Base-by-base conservation (phyloP, 2,797 vertebrate species). In the Brachyrhaphis roseni region DNA sequence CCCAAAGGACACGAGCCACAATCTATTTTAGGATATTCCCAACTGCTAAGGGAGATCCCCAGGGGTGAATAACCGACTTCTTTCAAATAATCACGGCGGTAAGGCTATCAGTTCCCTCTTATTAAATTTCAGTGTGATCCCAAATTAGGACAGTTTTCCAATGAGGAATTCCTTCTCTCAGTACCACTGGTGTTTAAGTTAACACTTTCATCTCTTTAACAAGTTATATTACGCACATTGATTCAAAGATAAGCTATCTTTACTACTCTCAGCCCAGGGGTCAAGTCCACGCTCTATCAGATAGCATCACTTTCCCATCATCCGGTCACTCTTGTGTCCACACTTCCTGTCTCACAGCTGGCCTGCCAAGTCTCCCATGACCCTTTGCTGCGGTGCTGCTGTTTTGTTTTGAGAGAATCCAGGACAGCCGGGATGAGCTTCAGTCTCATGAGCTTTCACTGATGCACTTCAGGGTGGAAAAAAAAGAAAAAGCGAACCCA, bases 321-420 rank as follows among this genome's bases (percentile, higher is more conserved):
- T 92, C 87, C 84, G 86, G 86, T 93, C 92, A 86, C 91, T 91
- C 89, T 86, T 83, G 86, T 87, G 89, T 94, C 93, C 85, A 79
- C 88, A 86, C 90, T 95, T 95, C 94, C 94, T 95, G 94, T 94
- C 93, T 91, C 93, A 92, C 93, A 94, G 94, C 93, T 94, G 94
- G 89, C 76, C 79, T 77, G 86, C 91, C 91, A 92, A 93, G 87
- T 90, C 91, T 95, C 94, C 92, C 94, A 94, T 93, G 94, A 95
- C 94, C 93, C 92, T 88, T 93, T 92, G 93, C 90, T 93, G 88
- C 85, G 89, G 31, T 83, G 80, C 86, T 82, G 83, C 86, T 83
- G 80, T 91, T 92, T 92, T 92, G 92, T 92, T 94, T 86, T 90
- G 89, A 88, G 91, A 91, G 91, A 91, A 92, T 93, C 85, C 88